phyloP scores from a whole-genome alignment of 1,140 invertebrate genomes.

The Drosophila pectinifera region DNA sequence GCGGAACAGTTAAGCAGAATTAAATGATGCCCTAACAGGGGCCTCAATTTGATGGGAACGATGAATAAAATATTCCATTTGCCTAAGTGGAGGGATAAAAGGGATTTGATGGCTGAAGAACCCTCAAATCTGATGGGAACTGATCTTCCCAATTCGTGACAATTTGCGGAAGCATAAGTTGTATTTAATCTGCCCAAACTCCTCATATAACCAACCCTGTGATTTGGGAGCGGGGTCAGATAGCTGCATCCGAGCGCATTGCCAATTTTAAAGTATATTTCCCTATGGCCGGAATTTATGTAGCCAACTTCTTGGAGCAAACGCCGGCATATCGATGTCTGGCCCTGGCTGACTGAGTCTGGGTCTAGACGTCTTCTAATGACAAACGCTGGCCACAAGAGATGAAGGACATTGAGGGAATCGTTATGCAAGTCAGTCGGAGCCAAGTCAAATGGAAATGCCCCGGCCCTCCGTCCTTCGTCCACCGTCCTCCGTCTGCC shows the following conservation, averaged over 20 bases:
- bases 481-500: slow-evolving; percentile 14
- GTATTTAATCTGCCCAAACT: neutral
- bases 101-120: neutral
- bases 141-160: neutral
- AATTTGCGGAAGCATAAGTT: neutral
- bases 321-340: slow-evolving; percentile 64
- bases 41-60: slow-evolving; percentile 21
- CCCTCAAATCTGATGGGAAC: neutral
- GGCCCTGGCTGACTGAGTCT: slow-evolving; percentile 49
- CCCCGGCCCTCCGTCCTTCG: slow-evolving; percentile 2
- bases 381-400: slow-evolving; percentile 78
- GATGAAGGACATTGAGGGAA: slow-evolving; percentile 55
- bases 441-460: slow-evolving; percentile 78
- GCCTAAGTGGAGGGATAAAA: slow-evolving; percentile 20
- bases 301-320: slow-evolving; percentile 51
- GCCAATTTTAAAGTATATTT: slow-evolving; percentile 65
- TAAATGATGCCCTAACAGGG: slow-evolving; percentile 33
- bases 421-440: slow-evolving; percentile 74
- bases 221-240: slow-evolving; percentile 1
- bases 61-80: slow-evolving; percentile 30
- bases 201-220: slow-evolving; percentile 23
- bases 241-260: slow-evolving; percentile 41
- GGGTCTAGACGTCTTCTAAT: slow-evolving; percentile 77
- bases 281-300: slow-evolving; percentile 65
- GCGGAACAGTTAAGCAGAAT: slow-evolving; percentile 37